phyloP scores from a whole-genome alignment of 2,113 vertebrate genomes.

The Aptenodytes patagonicus region DNA sequence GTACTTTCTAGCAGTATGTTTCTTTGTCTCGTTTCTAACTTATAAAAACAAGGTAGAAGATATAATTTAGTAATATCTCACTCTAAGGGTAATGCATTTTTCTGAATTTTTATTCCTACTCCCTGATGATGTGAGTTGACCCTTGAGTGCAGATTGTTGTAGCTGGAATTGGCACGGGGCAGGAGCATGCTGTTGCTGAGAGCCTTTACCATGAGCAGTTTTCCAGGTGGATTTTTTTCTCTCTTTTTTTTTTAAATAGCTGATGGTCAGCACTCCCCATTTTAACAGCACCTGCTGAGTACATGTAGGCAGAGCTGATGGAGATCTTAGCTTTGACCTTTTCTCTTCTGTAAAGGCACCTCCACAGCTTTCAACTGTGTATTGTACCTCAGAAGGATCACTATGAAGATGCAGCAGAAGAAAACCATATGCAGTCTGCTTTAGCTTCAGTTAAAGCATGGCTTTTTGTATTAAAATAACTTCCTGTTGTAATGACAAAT shows the following conservation, averaged over 20 bases:
- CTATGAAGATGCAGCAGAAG: neutral
- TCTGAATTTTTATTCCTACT: neutral
- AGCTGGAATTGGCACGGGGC: neutral
- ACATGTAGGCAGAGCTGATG: neutral
- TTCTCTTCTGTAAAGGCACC: neutral
- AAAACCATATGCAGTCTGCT: neutral
- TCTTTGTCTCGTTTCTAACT: neutral
- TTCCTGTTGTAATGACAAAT: neutral
- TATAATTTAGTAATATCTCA: neutral
- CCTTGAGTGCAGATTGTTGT: neutral
- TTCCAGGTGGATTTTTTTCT: neutral
- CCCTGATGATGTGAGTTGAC: neutral
- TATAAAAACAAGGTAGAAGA: neutral
- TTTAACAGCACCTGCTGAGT: neutral
- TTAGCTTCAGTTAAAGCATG: slow-evolving; percentile 5
- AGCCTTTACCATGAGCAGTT: neutral
- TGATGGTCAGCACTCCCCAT: neutral
- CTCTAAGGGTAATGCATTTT: neutral
- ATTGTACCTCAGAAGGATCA: neutral
- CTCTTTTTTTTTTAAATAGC: neutral
- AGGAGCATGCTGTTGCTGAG: neutral
- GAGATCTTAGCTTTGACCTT: neutral
- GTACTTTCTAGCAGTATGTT: neutral
- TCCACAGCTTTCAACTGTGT: neutral
- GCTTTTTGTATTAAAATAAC: neutral